These are phyloP conservation scores for Tadarida brasiliensis DNA, from an alignment of 2,797 vertebrate species.

Conservation along the genomic window DNA sequence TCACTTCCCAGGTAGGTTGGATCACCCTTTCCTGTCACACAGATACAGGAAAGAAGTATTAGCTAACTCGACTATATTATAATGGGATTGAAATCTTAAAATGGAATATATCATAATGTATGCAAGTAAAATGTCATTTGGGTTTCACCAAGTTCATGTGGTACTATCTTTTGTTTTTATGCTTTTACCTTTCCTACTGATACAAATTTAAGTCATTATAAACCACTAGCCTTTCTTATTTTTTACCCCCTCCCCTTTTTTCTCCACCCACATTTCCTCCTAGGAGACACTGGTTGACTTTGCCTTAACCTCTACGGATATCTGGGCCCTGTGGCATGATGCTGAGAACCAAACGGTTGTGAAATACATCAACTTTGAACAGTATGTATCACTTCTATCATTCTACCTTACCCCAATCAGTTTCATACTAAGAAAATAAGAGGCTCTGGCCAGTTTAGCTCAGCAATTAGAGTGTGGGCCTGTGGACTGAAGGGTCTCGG, in stretches of 20 bases:
- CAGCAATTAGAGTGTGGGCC: too few species aligned
- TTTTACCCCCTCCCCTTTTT: not conserved
- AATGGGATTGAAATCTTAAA: not conserved
- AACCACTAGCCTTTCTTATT: not conserved
- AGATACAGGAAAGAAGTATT: not conserved
- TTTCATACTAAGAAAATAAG: not conserved
- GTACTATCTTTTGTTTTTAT: not conserved
- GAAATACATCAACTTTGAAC: slow-evolving; percentile 97
- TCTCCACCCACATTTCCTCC: not conserved
- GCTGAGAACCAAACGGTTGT: slow-evolving; percentile 93
- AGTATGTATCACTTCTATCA: slow-evolving; percentile 88
- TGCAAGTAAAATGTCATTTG: not conserved
- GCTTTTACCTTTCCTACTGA: fast-evolving
- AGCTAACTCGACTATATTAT: not conserved
- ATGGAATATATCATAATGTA: not conserved
- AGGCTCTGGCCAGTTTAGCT: not conserved
- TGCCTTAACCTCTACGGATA: slow-evolving; percentile 93
- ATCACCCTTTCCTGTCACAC: not conserved
- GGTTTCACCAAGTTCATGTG: not conserved
- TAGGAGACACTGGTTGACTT: slow-evolving; percentile 96
- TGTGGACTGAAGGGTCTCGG: too few species aligned
- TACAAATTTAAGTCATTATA: not conserved
- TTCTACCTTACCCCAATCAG: not conserved
- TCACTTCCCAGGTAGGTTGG: slow-evolving; percentile 92
- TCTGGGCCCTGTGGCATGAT: slow-evolving; percentile 97